A percentile compares a stretch with the other conserved stretches of the same genome.
Evolutionary conservation across 2,888 invertebrate species (phyloP).

Genomic region (Pachliopta kotzebuea): DNA sequence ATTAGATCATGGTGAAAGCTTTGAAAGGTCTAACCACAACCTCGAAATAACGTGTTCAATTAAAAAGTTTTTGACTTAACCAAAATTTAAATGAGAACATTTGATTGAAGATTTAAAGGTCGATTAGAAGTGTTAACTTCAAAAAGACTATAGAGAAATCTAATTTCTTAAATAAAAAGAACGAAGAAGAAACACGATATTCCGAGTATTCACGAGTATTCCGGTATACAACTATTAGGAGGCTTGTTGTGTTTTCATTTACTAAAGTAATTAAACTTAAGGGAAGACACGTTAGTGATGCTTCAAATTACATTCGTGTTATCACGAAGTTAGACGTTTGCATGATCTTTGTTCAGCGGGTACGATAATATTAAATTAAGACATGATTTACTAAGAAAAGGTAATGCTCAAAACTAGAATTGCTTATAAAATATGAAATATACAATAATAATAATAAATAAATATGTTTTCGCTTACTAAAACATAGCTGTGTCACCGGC

Average conservation of each 20-base stretch:
- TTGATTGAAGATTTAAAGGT: too few species aligned
- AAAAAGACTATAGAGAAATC: too few species aligned
- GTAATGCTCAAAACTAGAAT: too few species aligned
- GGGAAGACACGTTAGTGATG: constrained; percentile 16
- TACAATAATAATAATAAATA: too few species aligned
- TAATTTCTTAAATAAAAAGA: too few species aligned
- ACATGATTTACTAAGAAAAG: not conserved
- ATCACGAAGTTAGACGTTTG: constrained; percentile 20
- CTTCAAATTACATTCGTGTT: constrained; percentile 21
- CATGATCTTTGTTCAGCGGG: constrained; percentile 6
- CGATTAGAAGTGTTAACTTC: too few species aligned
- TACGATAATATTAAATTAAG: constrained; percentile 6
- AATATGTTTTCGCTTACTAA: too few species aligned
- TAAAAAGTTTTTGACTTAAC: constrained; percentile 3
- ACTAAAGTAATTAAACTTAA: constrained; percentile 24
- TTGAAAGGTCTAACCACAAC: not conserved
- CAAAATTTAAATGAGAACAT: too few species aligned
- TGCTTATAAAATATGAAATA: too few species aligned
- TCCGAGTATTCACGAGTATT: not conserved
- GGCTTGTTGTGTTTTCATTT: constrained; percentile 26
- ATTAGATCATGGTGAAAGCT: not conserved
- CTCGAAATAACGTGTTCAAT: not conserved
- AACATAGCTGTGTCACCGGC: too few species aligned
- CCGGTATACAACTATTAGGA: not conserved
- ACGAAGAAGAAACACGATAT: not conserved